These are phyloP conservation scores for Cetonia aurata DNA, from an alignment of 2,888 invertebrate genomes.

Conservation along the genomic window DNA sequence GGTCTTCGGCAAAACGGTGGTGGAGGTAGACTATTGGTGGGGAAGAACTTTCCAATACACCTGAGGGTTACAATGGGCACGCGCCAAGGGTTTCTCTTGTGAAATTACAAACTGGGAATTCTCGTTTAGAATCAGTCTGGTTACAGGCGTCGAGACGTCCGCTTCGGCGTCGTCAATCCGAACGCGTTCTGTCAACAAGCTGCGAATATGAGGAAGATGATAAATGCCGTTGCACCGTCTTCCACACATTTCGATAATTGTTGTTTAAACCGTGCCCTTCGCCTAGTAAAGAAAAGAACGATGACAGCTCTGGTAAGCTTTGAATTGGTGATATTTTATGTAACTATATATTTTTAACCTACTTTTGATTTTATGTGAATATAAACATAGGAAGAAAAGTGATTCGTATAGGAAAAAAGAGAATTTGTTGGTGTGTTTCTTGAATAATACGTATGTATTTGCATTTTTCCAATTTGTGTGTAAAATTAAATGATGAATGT, in stretches of 20 bases:
- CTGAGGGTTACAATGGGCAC: conserved; percentile 61
- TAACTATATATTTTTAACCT: conserved; percentile 11
- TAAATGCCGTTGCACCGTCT: conserved; percentile 1
- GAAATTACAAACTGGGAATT: conserved; percentile 57
- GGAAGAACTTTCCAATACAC: conserved; percentile 51
- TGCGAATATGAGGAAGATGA: conserved; percentile 25
- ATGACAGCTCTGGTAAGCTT: conserved; percentile 21
- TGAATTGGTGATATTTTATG: no score
- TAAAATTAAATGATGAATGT: not conserved
- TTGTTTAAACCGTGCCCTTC: conserved; percentile 12
- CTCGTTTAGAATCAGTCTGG: conserved; percentile 63
- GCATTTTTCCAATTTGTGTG: not conserved
- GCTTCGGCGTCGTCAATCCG: conserved; percentile 52
- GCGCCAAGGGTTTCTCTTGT: conserved; percentile 58
- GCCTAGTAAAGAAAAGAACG: conserved; percentile 9
- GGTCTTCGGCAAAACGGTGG: conserved; percentile 44
- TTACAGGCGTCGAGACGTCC: conserved; percentile 62
- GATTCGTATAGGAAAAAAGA: not conserved
- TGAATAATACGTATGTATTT: not conserved
- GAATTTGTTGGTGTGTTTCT: not conserved
- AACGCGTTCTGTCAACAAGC: conserved; percentile 32
- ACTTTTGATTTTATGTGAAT: conserved; percentile 12
- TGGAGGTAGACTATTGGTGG: conserved; percentile 48
- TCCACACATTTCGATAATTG: conserved; percentile 9
- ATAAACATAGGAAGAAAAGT: conserved; percentile 17